A percentile compares a stretch with the other conserved stretches of the same genome.
Conservation (phyloP, 2,888 invertebrate species). For the Dolichomitus sp. region DNA sequence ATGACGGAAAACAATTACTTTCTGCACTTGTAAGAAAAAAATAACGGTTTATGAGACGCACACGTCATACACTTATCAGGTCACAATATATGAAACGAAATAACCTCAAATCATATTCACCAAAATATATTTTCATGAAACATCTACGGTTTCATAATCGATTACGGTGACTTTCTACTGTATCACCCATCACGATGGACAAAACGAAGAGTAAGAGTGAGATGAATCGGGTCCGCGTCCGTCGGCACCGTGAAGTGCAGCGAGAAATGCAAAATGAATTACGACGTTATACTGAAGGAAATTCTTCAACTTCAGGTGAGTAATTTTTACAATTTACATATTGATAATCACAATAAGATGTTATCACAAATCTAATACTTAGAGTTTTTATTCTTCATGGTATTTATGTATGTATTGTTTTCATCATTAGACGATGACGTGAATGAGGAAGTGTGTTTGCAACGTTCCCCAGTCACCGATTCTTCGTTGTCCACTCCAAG, state of each 20-base stretch:
- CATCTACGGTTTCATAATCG: conserved; percentile 4
- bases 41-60: not conserved
- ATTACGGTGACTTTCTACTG: conserved; percentile 2
- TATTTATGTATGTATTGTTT: conserved; percentile 1
- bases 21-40: not conserved
- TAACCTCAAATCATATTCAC: not conserved
- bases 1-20: not conserved
- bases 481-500: not conserved
- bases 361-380: not conserved
- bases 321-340: not conserved
- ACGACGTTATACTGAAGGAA: conserved; percentile 26
- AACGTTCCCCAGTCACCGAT: not conserved
- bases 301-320: conserved; percentile 18
- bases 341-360: not conserved
- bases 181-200: conserved; percentile 10
- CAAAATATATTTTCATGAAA: not conserved
- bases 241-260: conserved; percentile 31
- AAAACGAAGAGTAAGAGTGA: conserved; percentile 10
- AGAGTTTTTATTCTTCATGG: not conserved
- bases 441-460: not conserved
- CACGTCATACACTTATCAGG: not conserved
- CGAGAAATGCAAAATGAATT: conserved; percentile 24
- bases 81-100: not conserved
- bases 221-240: conserved; percentile 15
- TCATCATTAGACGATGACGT: not conserved